A percentile compares a stretch with the other conserved stretches of the same genome.
These are phyloP conservation scores for Atrina japonica DNA, from an alignment of 2,888 invertebrate genomes.

Conservation along the genomic window DNA sequence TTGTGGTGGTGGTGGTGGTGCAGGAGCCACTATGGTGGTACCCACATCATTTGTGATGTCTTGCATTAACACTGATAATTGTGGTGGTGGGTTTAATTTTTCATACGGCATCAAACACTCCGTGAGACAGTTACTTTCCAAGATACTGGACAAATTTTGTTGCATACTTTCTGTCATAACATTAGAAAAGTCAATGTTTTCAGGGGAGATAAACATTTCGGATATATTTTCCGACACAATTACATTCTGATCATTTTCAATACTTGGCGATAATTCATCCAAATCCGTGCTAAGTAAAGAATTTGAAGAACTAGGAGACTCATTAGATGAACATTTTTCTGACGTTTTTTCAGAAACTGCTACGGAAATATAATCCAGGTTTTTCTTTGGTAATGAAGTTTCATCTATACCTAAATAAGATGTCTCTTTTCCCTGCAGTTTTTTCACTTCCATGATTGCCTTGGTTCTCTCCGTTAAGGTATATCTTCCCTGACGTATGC, in stretches of 20 bases:
- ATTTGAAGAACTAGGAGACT: not conserved
- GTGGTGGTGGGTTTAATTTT: no score
- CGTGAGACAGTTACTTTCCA: constrained; percentile 4
- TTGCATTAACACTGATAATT: constrained; percentile 1
- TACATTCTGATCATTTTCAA: no score
- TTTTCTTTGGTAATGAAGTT: not conserved
- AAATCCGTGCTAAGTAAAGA: constrained; percentile 2
- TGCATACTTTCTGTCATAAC: not conserved
- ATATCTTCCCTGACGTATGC: constrained; percentile 42
- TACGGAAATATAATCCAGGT: constrained; percentile 13
- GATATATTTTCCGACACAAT: not conserved
- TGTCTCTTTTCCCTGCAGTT: constrained; percentile 24
- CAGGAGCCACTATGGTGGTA: not conserved
- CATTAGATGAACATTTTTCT: not conserved
- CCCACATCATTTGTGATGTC: not conserved
- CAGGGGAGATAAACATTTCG: not conserved
- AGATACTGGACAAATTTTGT: not conserved
- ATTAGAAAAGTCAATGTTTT: constrained; percentile 6
- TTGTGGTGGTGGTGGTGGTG: not conserved
- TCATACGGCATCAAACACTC: not conserved
- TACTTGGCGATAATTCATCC: not conserved
- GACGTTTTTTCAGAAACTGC: constrained; percentile 9
- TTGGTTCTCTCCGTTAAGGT: constrained; percentile 42
- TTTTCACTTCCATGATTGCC: constrained; percentile 40
- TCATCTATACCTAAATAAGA: not conserved